phyloP scores from a whole-genome alignment of 2,113 vertebrate species.

The Chloropsis cyanopogon region DNA sequence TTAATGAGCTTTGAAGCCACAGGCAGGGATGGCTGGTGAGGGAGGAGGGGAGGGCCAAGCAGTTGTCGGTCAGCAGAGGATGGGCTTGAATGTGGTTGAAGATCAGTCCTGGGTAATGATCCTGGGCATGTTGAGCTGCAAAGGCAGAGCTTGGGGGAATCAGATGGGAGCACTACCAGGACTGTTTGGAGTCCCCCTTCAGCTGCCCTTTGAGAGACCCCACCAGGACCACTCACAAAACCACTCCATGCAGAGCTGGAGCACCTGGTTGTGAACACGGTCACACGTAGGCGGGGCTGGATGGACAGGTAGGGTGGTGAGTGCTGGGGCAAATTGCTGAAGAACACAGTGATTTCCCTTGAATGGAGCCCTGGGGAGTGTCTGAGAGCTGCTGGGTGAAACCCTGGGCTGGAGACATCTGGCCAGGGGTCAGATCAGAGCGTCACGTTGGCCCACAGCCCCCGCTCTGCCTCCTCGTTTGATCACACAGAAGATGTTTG shows the following conservation, averaged over 20 bases:
- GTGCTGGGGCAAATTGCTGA: not conserved
- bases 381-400: not conserved
- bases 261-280: not conserved
- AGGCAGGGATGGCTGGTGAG: not conserved
- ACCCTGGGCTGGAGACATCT: not conserved
- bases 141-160: not conserved
- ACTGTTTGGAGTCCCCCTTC: not conserved
- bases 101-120: not conserved
- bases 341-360: not conserved
- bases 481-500: not conserved
- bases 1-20: not conserved
- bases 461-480: not conserved
- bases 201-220: not conserved
- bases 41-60: not conserved
- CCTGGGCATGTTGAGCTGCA: not conserved
- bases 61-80: not conserved
- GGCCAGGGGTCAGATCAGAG: not conserved
- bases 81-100: not conserved
- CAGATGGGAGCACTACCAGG: not conserved
- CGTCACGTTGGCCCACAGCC: not conserved
- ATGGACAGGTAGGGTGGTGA: not conserved
- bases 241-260: not conserved
- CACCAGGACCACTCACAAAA: not conserved
- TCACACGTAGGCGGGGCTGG: fast-evolving
- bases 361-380: not conserved